Evolutionary conservation across 2,113 vertebrate species (phyloP).

Genomic region (Chroicocephalus ridibundus): DNA sequence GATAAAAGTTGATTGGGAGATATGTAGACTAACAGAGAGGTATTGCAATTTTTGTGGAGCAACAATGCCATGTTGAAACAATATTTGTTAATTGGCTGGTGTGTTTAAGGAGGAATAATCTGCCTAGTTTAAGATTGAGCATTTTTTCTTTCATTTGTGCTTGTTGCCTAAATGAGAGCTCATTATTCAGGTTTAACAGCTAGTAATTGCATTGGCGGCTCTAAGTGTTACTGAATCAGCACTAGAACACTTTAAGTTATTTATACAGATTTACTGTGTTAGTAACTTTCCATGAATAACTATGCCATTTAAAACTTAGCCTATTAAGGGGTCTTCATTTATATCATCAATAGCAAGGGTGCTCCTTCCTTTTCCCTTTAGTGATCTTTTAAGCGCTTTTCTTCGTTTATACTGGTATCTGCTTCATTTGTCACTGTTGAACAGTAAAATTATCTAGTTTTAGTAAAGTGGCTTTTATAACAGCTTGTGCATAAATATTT

Average conservation of each 20-base stretch:
- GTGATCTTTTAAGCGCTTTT: slow-evolving; percentile 12
- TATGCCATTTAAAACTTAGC: slow-evolving; percentile 9
- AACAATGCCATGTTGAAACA: background rate
- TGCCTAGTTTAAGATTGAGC: background rate
- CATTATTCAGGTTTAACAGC: slow-evolving; percentile 47
- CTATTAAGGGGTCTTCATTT: slow-evolving; percentile 9
- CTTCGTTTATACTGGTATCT: background rate
- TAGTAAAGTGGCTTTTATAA: background rate
- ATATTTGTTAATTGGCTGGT: background rate
- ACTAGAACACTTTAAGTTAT: slow-evolving; percentile 47
- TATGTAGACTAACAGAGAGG: background rate
- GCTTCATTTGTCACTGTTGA: background rate
- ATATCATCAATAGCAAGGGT: background rate
- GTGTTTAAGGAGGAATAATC: background rate
- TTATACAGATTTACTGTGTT: slow-evolving; percentile 55
- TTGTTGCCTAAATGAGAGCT: background rate
- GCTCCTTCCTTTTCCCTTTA: background rate
- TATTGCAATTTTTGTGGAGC: background rate
- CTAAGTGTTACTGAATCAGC: slow-evolving; percentile 48
- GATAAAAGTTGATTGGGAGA: background rate
- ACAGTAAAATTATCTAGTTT: background rate
- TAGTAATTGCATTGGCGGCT: slow-evolving; percentile 28
- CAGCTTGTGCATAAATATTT: slow-evolving; percentile 40
- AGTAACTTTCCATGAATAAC: slow-evolving; percentile 54
- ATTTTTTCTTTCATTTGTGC: slow-evolving; percentile 1